A percentile compares a stretch with the other conserved stretches of the same genome.
phyloP scores from a whole-genome alignment of 2,797 vertebrate species.

The Onychomys arenicola region DNA sequence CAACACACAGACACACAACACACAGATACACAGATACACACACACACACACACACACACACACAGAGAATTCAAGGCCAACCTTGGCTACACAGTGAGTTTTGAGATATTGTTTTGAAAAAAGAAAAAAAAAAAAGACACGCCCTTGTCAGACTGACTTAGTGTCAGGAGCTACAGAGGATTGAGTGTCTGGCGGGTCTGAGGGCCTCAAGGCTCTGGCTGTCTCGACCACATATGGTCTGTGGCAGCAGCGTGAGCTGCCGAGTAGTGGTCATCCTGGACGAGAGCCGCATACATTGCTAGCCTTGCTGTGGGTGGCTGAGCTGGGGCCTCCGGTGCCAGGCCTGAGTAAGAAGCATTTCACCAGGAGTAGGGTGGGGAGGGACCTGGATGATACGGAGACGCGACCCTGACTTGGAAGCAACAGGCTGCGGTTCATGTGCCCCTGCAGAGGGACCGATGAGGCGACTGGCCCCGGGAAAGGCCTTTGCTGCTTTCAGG shows the following conservation, averaged over 20 bases:
- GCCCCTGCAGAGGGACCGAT: background rate
- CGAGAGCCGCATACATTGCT: accelerated
- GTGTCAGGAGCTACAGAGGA: background rate
- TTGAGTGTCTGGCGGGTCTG: accelerated
- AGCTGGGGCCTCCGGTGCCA: background rate
- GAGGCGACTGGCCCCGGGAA: background rate
- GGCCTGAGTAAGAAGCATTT: background rate
- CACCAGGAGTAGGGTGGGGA: background rate
- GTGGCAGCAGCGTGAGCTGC: accelerated
- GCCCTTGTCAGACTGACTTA: background rate
- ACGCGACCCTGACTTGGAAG: background rate
- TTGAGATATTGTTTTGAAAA: background rate
- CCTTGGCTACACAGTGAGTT: background rate
- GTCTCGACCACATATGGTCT: background rate
- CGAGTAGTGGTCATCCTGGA: background rate
- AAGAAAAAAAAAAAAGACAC: background rate
- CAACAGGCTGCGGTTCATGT: accelerated
- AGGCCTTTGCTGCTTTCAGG: background rate
- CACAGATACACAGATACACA: no score
- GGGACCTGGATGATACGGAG: background rate
- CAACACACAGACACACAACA: background rate
- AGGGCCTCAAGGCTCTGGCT: background rate
- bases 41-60: no score
- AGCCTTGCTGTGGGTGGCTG: background rate
- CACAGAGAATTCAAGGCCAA: background rate